Base-by-base conservation (phyloP, 30 jellyfish, hydroid and myxozoan species). In the Pelagia noctiluca region DNA sequence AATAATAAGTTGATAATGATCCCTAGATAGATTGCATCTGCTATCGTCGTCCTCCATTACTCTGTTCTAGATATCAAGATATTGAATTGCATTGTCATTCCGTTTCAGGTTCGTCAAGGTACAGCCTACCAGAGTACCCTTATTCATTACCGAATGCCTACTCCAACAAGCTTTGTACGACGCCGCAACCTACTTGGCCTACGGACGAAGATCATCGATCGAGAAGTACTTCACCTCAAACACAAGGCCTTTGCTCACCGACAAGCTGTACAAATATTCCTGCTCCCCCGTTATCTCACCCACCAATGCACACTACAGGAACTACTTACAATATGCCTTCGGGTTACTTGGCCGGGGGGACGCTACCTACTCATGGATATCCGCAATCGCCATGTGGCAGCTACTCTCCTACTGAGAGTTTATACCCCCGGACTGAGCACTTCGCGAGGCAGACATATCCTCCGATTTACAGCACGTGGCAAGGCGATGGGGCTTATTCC, bases 251-350 rank as follows among this genome's bases (percentile, higher is more conserved):
- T 53, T 86, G 90, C 64, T 25, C 92, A 24, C 80, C 97, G 25
- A 54, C 93, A 0, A 75, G 88, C 28, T 78, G 91, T 42, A 71
- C 97, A 1, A 88, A 37, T 60, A 69, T 81, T 29, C 90, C 93
- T n/a, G 97, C 97, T 12, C 97, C 97, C 35, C 97, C 97, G 28
- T 84, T 88, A 7, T 88, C 97, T 1, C 97, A 88, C 37, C 97
- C 97, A 46, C 97, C 97, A 22, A 79, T 88, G 57, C 97, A 79
- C 48, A 88, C 71, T 32, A 63, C 93, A 1, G 84, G 72, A 19
- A 50, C 97, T 1, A 18, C 93, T 52, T 88, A 88, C 42, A 79
- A 74, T 25, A 30, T 80, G 64, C 90, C 87, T 0, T 79, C 89
- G 18, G 30, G 95, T 1, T 88, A 78, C 57, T 52, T 79, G 2